These are phyloP conservation scores for Lutjanus argentimaculatus DNA, from an alignment of 2,797 vertebrate genomes.

Conservation along the genomic window DNA sequence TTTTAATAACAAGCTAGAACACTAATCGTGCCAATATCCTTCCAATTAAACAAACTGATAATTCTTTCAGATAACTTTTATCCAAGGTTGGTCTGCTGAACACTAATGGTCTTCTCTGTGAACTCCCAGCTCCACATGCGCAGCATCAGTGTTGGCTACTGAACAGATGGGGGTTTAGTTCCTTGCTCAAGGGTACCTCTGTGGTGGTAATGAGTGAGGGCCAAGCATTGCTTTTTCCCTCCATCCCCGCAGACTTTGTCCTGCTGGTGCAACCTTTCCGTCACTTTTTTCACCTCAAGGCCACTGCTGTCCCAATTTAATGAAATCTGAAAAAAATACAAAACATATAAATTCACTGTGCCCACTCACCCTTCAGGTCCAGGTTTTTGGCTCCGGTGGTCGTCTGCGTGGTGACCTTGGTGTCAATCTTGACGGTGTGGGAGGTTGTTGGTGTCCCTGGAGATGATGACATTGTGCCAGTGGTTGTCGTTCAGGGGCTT, in stretches of 20 bases:
- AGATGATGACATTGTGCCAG: conserved; percentile 98
- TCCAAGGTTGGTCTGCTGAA: conserved; percentile 12
- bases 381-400: conserved; percentile 96
- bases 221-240: conserved; percentile 27
- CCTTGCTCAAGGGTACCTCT: conserved; percentile 33
- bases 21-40: conserved; percentile 9
- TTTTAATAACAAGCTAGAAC: neutral
- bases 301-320: conserved; percentile 36
- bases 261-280: conserved; percentile 40
- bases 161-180: conserved; percentile 37
- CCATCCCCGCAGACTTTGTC: conserved; percentile 11
- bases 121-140: conserved; percentile 23
- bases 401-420: conserved; percentile 96
- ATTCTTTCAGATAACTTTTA: conserved; percentile 29
- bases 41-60: neutral
- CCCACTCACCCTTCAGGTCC: conserved; percentile 92
- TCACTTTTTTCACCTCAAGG: conserved; percentile 25
- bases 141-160: conserved; percentile 10
- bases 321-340: conserved; percentile 10
- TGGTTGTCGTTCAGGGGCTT: conserved; percentile 98
- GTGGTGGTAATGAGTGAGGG: conserved; percentile 39
- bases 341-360: neutral
- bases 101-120: conserved; percentile 12
- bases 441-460: conserved; percentile 96
- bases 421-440: conserved; percentile 98